These are phyloP conservation scores for Hypomesus transpacificus DNA, from an alignment of 2,113 vertebrate genomes.

Conservation along the genomic window DNA sequence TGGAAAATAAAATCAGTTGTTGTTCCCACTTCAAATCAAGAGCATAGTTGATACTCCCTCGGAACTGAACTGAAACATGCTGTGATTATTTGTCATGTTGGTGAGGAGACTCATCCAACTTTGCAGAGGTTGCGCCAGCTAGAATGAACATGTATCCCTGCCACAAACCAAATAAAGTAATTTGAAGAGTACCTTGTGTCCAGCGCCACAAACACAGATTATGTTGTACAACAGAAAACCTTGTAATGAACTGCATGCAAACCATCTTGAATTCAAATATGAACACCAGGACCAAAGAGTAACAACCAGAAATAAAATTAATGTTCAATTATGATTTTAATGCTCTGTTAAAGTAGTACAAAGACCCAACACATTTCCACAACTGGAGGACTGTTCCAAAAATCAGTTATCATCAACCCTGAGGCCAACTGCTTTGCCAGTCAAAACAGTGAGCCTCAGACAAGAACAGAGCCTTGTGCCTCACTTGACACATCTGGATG, in stretches of 20 bases:
- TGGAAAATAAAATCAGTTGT: neutral
- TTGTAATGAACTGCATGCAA: too few relatives aligned
- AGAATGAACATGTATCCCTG: neutral
- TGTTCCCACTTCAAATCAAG: neutral
- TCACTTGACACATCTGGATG: constrained; percentile 70
- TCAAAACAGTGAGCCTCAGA: constrained; percentile 56
- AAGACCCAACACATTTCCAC: neutral
- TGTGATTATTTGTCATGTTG: neutral
- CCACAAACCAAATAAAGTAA: neutral
- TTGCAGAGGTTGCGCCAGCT: neutral
- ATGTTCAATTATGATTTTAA: too few relatives aligned
- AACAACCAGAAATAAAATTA: too few relatives aligned
- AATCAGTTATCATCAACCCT: constrained; percentile 50
- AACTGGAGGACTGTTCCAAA: constrained; percentile 26
- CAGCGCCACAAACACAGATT: too few relatives aligned
- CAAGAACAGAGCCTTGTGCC: constrained; percentile 45
- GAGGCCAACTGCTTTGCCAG: constrained; percentile 34
- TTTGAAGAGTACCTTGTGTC: too few relatives aligned
- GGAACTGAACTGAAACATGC: neutral
- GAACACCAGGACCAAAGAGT: too few relatives aligned
- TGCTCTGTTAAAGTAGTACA: too few relatives aligned
- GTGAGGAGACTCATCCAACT: neutral
- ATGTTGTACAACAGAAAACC: too few relatives aligned
- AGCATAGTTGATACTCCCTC: neutral
- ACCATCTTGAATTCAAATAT: too few relatives aligned